phyloP scores from a whole-genome alignment of 2,113 vertebrate genomes.

The Gallinago media region DNA sequence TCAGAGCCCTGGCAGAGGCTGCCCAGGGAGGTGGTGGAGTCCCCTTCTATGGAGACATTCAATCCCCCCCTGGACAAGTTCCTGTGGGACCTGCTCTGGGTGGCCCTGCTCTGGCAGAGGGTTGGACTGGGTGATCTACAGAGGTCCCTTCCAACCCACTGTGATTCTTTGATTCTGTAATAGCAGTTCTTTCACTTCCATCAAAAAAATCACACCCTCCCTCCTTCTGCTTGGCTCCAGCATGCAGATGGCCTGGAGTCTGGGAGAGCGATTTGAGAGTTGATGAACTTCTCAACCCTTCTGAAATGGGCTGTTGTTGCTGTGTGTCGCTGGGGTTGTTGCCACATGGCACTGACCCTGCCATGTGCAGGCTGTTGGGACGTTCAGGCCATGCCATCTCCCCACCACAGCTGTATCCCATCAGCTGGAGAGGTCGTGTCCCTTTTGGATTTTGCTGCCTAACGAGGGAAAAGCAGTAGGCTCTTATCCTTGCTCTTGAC shows the following conservation, averaged over 20 bases:
- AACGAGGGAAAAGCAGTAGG: not conserved
- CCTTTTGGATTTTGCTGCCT: not conserved
- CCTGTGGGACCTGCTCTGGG: no score
- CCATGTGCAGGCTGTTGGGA: not conserved
- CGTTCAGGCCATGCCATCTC: not conserved
- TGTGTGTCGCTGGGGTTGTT: not conserved
- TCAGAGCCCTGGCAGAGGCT: no score
- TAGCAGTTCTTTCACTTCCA: not conserved
- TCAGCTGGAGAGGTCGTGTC: not conserved
- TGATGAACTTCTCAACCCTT: not conserved
- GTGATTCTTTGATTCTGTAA: no score
- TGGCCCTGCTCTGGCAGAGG: no score
- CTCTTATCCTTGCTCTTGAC: not conserved
- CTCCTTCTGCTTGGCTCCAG: not conserved
- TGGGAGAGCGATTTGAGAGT: not conserved
- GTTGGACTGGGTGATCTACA: no score
- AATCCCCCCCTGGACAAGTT: no score
- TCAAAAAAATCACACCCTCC: not conserved
- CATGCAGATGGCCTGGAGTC: not conserved
- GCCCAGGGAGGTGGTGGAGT: no score
- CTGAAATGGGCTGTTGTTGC: fast-evolving
- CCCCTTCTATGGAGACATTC: no score
- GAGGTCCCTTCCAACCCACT: no score
- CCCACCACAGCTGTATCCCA: not conserved
- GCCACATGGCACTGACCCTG: not conserved